These are phyloP conservation scores for Pseudopodoces humilis DNA, from an alignment of 2,113 vertebrate species.

Conservation along the genomic window DNA sequence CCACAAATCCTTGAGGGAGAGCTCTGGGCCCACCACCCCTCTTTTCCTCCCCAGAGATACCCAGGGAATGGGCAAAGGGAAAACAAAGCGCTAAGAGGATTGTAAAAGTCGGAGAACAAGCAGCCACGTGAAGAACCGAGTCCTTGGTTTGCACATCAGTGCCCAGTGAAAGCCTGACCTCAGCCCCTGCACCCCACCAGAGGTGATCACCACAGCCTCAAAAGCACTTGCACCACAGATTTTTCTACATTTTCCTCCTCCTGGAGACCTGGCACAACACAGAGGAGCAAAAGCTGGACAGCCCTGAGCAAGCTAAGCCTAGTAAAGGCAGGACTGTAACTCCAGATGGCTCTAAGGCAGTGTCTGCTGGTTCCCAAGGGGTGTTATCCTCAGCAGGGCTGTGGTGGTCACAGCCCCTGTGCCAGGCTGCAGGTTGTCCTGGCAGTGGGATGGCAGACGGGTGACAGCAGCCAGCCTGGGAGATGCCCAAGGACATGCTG, in stretches of 20 bases:
- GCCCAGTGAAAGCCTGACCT: neutral
- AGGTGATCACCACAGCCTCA: neutral
- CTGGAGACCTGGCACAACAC: neutral
- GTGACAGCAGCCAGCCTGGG: neutral
- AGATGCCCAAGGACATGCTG: neutral
- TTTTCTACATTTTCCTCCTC: neutral
- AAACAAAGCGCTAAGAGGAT: neutral
- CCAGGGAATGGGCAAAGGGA: neutral
- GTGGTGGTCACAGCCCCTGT: neutral
- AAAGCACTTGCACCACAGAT: rapidly evolving
- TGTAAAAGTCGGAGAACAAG: neutral
- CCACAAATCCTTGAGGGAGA: neutral
- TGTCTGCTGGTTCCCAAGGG: neutral
- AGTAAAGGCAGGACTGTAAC: neutral
- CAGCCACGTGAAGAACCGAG: neutral
- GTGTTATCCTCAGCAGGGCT: neutral
- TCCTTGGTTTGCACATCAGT: neutral
- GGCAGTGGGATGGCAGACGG: neutral
- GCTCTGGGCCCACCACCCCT: rapidly evolving
- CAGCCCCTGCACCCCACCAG: rapidly evolving
- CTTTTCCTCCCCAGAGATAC: neutral
- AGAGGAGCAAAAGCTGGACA: neutral
- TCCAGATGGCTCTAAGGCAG: neutral
- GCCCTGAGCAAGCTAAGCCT: neutral
- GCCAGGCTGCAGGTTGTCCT: neutral